These are phyloP conservation scores for Chionoecetes opilio DNA, from an alignment of 1,140 invertebrate species.

Conservation along the genomic window DNA sequence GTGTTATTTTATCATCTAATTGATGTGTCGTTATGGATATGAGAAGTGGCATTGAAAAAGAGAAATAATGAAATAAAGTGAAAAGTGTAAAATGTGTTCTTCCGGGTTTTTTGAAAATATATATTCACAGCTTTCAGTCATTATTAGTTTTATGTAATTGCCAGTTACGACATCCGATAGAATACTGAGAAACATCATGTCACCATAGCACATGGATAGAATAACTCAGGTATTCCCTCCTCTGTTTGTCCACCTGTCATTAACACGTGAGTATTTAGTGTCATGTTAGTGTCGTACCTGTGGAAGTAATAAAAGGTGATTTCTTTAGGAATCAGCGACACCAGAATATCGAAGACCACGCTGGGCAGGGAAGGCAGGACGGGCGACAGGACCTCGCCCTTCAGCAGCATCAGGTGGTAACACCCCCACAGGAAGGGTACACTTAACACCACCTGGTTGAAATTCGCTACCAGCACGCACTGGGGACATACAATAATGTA, in stretches of 20 bases:
- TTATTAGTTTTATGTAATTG: neutral
- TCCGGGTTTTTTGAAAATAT: too few relatives aligned
- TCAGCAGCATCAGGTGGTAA: conserved; percentile 88
- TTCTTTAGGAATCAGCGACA: conserved; percentile 92
- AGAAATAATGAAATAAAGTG: neutral
- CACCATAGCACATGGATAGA: too few relatives aligned
- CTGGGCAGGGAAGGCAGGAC: conserved; percentile 92
- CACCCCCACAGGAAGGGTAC: conserved; percentile 86
- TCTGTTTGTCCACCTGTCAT: too few relatives aligned
- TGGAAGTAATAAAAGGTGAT: conserved; percentile 94
- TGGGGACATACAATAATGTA: conserved; percentile 84
- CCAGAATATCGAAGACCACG: conserved; percentile 90
- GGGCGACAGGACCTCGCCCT: conserved; percentile 88
- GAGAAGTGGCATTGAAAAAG: too few relatives aligned
- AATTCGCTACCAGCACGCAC: conserved; percentile 87
- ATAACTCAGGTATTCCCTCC: too few relatives aligned
- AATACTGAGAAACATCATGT: neutral
- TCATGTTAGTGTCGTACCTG: conserved; percentile 85
- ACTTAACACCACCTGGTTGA: conserved; percentile 91
- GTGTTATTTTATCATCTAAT: neutral
- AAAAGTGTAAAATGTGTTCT: too few relatives aligned
- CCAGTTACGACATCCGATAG: neutral
- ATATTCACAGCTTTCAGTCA: neutral
- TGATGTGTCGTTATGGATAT: neutral
- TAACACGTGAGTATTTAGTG: neutral